Conservation (phyloP, 1,140 invertebrate genomes). For the Trachymyrmex septentrionalis region DNA sequence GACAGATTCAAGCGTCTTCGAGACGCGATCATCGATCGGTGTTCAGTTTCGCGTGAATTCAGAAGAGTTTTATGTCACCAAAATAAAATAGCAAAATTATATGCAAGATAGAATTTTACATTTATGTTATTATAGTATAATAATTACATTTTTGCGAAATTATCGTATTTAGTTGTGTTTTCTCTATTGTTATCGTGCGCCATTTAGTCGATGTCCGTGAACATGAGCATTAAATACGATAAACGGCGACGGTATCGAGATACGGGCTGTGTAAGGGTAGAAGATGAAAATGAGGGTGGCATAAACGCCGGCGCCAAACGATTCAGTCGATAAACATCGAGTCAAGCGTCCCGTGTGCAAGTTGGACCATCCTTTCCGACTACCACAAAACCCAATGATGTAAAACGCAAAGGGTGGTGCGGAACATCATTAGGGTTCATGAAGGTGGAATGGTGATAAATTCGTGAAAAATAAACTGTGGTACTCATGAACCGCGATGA, state of each 20-base stretch:
- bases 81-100: neutral
- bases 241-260: conserved; percentile 1
- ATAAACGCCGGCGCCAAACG: conserved; percentile 64
- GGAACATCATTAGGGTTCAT: conserved; percentile 28
- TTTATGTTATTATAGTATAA: neutral
- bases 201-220: neutral
- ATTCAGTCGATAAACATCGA: conserved; percentile 75
- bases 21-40: conserved; percentile 25
- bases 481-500: neutral
- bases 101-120: neutral
- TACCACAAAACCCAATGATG: conserved; percentile 78
- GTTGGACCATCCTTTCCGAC: conserved; percentile 66
- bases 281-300: conserved; percentile 42
- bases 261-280: neutral
- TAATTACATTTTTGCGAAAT: neutral
- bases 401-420: conserved; percentile 77
- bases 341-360: conserved; percentile 34
- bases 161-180: neutral
- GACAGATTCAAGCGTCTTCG: conserved; percentile 58
- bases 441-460: conserved; percentile 15
- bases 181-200: neutral
- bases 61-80: neutral
- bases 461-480: neutral
- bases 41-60: neutral
- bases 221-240: neutral